Evolutionary conservation across 2,888 invertebrate species (phyloP).

Genomic region (Orgyia antiqua): DNA sequence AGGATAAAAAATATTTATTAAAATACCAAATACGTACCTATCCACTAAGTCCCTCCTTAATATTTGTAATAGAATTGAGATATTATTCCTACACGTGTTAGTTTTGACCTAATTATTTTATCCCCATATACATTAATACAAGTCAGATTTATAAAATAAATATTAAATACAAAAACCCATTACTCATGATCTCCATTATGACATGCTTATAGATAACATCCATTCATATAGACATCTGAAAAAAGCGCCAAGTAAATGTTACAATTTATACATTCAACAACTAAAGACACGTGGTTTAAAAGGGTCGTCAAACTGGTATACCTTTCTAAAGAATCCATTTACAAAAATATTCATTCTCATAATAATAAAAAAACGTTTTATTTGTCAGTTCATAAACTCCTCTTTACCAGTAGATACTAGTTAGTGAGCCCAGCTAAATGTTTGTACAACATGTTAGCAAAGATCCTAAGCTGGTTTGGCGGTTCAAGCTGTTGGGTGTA

Average conservation of each 20-base stretch:
- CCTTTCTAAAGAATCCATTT: slow-evolving; percentile 25
- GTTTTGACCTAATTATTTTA: no score
- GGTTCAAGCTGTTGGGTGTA: slow-evolving; percentile 30
- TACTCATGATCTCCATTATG: no score
- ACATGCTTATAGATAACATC: slow-evolving; percentile 8
- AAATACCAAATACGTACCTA: no score
- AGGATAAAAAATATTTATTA: no score
- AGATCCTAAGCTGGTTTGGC: slow-evolving; percentile 43
- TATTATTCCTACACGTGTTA: no score
- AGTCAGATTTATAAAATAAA: no score
- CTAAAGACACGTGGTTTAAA: slow-evolving; percentile 19
- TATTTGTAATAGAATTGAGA: no score
- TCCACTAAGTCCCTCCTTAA: no score
- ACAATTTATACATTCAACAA: slow-evolving; percentile 13
- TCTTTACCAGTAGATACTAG: slow-evolving; percentile 37
- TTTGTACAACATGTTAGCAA: slow-evolving; percentile 61
- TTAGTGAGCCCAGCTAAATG: slow-evolving; percentile 45
- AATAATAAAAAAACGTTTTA: slow-evolving; percentile 31
- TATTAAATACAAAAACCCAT: no score
- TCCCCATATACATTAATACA: no score
- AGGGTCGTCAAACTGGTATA: slow-evolving; percentile 23
- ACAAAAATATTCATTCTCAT: slow-evolving; percentile 25
- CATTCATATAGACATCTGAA: slow-evolving; percentile 11
- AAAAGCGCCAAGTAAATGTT: slow-evolving; percentile 9
- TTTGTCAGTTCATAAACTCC: slow-evolving; percentile 25